A percentile compares a stretch with the other conserved stretches of the same genome.
phyloP scores from a whole-genome alignment of 2,797 vertebrate genomes.

The Pseudotriccus pelzelni region DNA sequence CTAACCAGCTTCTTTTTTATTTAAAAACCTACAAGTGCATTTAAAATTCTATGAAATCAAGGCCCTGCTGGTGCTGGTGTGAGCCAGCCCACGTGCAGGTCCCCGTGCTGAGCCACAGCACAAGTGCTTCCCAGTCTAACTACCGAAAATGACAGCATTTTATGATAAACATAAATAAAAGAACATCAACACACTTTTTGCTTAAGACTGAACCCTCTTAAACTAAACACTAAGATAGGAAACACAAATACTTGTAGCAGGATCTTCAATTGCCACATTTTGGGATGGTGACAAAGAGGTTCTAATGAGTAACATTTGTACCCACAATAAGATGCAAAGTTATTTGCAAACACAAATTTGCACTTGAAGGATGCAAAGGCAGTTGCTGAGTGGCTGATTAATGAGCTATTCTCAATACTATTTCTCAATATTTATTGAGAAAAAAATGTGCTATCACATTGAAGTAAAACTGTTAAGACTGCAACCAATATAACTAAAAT shows the following conservation, averaged over 20 bases:
- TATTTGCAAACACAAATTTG: conserved; percentile 32
- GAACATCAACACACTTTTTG: neutral
- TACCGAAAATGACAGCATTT: neutral
- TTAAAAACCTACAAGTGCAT: conserved; percentile 38
- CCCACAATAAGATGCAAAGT: neutral
- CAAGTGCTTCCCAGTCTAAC: rapidly evolving
- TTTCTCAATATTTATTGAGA: neutral
- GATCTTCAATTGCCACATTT: neutral
- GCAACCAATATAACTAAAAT: neutral
- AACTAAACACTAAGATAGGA: neutral
- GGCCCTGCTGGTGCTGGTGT: conserved; percentile 8
- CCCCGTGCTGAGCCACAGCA: neutral
- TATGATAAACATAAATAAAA: conserved; percentile 1
- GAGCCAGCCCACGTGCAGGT: neutral
- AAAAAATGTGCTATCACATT: neutral
- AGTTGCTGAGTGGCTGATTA: neutral
- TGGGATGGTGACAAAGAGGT: neutral
- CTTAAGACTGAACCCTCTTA: neutral
- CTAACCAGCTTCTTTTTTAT: conserved; percentile 59
- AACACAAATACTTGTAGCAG: conserved; percentile 14
- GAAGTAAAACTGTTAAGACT: neutral
- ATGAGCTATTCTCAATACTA: neutral
- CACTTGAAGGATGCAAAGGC: neutral
- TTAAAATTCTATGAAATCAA: conserved; percentile 29
- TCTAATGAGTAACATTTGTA: conserved; percentile 43